Base-by-base conservation (phyloP, 1,140 invertebrate genomes). In the Caenorhabditis brenneri region DNA sequence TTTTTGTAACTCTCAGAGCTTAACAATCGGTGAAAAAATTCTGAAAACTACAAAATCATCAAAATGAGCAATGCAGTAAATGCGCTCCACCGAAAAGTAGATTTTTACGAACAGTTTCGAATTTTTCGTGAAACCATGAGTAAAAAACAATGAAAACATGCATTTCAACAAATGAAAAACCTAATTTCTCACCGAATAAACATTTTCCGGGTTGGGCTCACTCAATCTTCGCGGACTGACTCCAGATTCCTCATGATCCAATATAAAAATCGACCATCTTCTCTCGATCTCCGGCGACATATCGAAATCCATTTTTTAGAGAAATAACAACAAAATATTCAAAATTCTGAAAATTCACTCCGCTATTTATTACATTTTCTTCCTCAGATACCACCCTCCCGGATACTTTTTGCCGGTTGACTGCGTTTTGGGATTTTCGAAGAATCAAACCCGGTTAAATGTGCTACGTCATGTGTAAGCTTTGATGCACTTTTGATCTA, bases 391-490 rank as follows among this genome's bases (percentile, higher is more conserved):
- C n/a, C n/a, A n/a, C 16, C 16, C 22, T 6, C 49, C 49, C 42
- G 10, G 16, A 46, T 16, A 12, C 16, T 46, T 46, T 19, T 58
- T 58, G 27, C 53, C 53, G 16, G 31, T 65, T 65, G 12, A 36
- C 4, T 19, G 31, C 31, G 15, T 19, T 65, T 39, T 9, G 16
- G 19, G 22, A 51, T 51, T 51, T 65, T 36, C 31, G 12, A 27
- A 9, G 60, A 36, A 33, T 58, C 29, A 58, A 27, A n/a, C n/a
- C n/a, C n/a, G 12, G 7, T 29, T 58, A 29, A 24, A 58, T 12
- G 1, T 27, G 65, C 65, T 74, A 74, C 65, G 36, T 42, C 65
- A 74, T 74, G 65, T 74, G 65, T 74, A 74, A 74, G 65, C 65
- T n/a, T 65, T 9, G 7, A 2, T 42, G 65, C 36, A 74, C 65